phyloP scores from a whole-genome alignment of 2,797 vertebrate genomes.

The Varecia variegata region DNA sequence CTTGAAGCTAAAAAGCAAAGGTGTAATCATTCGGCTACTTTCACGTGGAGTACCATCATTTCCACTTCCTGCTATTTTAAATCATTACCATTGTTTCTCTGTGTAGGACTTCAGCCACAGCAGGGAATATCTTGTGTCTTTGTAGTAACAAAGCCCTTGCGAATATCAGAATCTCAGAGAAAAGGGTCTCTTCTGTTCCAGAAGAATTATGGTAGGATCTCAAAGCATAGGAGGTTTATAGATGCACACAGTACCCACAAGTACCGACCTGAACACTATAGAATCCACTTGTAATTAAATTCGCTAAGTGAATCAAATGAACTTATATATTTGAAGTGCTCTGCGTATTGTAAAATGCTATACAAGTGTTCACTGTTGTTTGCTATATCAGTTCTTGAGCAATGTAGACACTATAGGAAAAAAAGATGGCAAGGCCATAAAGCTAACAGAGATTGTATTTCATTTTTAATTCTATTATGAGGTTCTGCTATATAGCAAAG shows the following conservation, averaged over 20 bases:
- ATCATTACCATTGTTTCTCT: not conserved
- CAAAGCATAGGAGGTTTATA: not conserved
- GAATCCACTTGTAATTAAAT: not conserved
- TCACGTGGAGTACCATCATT: not conserved
- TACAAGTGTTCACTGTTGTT: not conserved
- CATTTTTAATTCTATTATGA: not conserved
- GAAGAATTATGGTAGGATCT: not conserved
- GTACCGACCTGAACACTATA: not conserved
- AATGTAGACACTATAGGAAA: not conserved
- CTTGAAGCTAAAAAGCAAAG: not conserved
- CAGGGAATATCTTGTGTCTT: not conserved
- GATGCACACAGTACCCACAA: not conserved
- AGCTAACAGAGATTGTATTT: not conserved
- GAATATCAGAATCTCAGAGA: not conserved
- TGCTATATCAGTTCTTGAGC: not conserved
- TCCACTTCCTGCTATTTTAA: not conserved
- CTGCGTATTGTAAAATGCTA: not conserved
- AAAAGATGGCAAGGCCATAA: not conserved
- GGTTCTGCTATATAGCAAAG: not conserved
- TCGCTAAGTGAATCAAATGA: not conserved
- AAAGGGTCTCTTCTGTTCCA: not conserved
- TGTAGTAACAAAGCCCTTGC: not conserved
- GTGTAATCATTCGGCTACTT: not conserved
- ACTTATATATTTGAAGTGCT: not conserved
- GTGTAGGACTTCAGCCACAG: not conserved